phyloP scores from a whole-genome alignment of 2,888 invertebrate genomes.

The Mythimna albipuncta region DNA sequence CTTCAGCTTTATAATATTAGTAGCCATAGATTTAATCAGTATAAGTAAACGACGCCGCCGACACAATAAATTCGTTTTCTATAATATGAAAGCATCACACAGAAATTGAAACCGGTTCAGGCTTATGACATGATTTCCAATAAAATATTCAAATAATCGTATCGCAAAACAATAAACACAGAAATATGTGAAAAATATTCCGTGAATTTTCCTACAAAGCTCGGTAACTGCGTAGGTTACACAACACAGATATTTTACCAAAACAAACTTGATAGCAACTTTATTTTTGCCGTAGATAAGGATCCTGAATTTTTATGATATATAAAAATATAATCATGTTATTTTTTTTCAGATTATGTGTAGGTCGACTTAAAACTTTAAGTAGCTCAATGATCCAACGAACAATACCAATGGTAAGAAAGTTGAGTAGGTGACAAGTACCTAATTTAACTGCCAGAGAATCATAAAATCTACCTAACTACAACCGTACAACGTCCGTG shows the following conservation, averaged over 20 bases:
- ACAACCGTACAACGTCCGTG: too few relatives aligned
- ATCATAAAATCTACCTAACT: too few relatives aligned
- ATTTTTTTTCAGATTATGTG: too few relatives aligned
- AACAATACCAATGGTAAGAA: too few relatives aligned
- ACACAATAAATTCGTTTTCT: background rate
- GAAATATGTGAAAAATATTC: background rate
- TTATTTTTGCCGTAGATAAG: conserved; percentile 17
- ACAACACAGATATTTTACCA: background rate
- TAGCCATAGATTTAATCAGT: background rate
- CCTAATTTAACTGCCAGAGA: too few relatives aligned
- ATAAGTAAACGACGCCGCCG: background rate
- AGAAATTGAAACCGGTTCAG: conserved; percentile 8
- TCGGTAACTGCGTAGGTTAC: background rate
- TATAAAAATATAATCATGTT: too few relatives aligned
- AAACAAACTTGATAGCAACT: background rate
- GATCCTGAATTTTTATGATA: conserved; percentile 1
- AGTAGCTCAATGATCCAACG: too few relatives aligned
- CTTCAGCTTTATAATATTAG: too few relatives aligned
- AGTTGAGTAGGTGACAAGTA: too few relatives aligned
- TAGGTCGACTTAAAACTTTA: too few relatives aligned
- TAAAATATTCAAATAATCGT: conserved; percentile 8
- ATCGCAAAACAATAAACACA: conserved; percentile 20
- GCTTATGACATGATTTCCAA: conserved; percentile 4
- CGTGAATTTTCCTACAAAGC: background rate
- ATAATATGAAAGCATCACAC: background rate